phyloP scores from a whole-genome alignment of 2,888 invertebrate species.

The Diabrotica balteata region DNA sequence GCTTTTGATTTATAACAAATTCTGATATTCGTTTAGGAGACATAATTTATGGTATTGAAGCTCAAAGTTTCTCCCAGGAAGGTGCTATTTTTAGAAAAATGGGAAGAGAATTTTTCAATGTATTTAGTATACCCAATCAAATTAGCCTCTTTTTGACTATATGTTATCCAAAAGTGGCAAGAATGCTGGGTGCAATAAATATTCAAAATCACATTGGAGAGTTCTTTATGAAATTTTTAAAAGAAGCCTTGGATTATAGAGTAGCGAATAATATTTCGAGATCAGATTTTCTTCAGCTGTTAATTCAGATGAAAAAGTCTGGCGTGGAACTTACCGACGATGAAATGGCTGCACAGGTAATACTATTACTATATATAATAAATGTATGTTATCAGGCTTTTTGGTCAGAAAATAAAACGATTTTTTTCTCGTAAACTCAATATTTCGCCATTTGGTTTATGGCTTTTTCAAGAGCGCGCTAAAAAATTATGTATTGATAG shows the following conservation, averaged over 20 bases:
- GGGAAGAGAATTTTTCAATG: constrained; percentile 49
- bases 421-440: too few relatives aligned
- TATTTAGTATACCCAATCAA: constrained; percentile 27
- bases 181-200: constrained; percentile 31
- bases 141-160: constrained; percentile 32
- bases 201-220: constrained; percentile 41
- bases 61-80: constrained; percentile 63
- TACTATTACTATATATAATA: too few relatives aligned
- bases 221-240: constrained; percentile 49
- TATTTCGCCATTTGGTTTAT: too few relatives aligned
- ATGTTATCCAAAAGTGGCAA: constrained; percentile 37
- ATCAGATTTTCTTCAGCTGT: constrained; percentile 45
- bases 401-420: too few relatives aligned
- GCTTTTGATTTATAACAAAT: too few relatives aligned
- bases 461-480: too few relatives aligned
- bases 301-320: constrained; percentile 44
- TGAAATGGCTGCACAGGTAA: constrained; percentile 60
- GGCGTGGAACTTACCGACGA: constrained; percentile 40
- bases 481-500: too few relatives aligned
- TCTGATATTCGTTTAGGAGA: constrained; percentile 30
- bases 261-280: constrained; percentile 42
- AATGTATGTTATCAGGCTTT: too few relatives aligned
- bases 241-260: constrained; percentile 47
- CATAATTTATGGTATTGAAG: constrained; percentile 67
- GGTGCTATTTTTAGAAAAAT: constrained; percentile 54